phyloP scores from a whole-genome alignment of 2,888 invertebrate genomes.

The Meta bourneti region DNA sequence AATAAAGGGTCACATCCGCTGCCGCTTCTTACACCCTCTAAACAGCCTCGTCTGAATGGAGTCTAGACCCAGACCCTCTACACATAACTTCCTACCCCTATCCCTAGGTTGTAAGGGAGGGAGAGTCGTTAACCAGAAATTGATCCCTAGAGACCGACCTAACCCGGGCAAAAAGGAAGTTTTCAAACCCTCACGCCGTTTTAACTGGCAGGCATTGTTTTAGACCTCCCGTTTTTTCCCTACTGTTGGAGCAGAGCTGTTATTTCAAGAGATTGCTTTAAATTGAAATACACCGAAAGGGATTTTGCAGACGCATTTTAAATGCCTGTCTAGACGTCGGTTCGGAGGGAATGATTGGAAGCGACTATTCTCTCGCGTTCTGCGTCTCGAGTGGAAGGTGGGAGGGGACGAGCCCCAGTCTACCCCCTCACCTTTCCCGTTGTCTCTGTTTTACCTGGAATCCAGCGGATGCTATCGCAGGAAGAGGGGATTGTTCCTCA shows the following conservation, averaged over 20 bases:
- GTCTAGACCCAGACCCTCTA: neutral
- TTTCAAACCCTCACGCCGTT: no score
- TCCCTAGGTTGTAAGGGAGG: no score
- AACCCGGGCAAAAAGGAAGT: no score
- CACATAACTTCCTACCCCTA: no score
- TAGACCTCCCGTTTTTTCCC: neutral
- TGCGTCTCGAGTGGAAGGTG: neutral
- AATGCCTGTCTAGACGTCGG: neutral
- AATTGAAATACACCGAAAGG: neutral
- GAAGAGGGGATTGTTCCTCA: neutral
- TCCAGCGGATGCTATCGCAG: no score
- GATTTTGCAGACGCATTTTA: neutral
- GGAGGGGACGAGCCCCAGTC: neutral
- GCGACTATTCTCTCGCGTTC: neutral
- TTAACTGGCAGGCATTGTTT: neutral
- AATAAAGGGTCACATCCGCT: conserved; percentile 5
- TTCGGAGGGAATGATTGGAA: neutral
- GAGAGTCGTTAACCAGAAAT: neutral
- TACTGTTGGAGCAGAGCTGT: neutral
- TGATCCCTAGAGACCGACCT: neutral
- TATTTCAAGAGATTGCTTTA: neutral
- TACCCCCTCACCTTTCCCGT: neutral
- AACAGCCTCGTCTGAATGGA: neutral
- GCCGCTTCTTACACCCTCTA: no score
- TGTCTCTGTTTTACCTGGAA: neutral